These are phyloP conservation scores for Synergus itoensis DNA, from an alignment of 2,888 invertebrate genomes.

Conservation along the genomic window DNA sequence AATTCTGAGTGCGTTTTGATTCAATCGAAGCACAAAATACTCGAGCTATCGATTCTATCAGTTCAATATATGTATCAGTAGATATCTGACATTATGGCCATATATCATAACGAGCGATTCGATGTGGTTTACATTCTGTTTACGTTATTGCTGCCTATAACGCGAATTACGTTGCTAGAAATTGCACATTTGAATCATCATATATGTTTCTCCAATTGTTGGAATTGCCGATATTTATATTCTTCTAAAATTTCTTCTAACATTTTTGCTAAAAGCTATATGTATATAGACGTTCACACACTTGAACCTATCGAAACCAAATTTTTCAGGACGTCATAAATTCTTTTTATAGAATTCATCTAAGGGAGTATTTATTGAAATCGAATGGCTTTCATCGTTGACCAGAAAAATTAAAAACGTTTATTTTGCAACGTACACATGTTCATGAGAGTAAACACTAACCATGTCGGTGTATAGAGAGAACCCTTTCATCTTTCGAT, in stretches of 20 bases:
- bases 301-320: no score
- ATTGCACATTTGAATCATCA: neutral
- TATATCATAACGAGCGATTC: slow-evolving; percentile 46
- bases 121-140: slow-evolving; percentile 64
- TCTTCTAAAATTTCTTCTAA: no score
- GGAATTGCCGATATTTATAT: neutral
- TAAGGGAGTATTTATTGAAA: neutral
- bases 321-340: no score
- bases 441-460: neutral
- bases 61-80: slow-evolving; percentile 43
- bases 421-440: neutral
- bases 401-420: neutral
- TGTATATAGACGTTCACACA: no score
- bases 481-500: slow-evolving; percentile 46
- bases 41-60: slow-evolving; percentile 10
- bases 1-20: slow-evolving; percentile 29
- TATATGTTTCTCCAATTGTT: neutral
- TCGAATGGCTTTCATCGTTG: slow-evolving; percentile 9
- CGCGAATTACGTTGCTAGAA: neutral
- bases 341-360: neutral
- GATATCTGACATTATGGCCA: neutral
- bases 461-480: neutral
- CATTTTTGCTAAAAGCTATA: no score
- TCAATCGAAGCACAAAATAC: slow-evolving; percentile 17
- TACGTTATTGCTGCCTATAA: slow-evolving; percentile 57